phyloP scores from a whole-genome alignment of 2,113 vertebrate species.

The Melozone crissalis region DNA sequence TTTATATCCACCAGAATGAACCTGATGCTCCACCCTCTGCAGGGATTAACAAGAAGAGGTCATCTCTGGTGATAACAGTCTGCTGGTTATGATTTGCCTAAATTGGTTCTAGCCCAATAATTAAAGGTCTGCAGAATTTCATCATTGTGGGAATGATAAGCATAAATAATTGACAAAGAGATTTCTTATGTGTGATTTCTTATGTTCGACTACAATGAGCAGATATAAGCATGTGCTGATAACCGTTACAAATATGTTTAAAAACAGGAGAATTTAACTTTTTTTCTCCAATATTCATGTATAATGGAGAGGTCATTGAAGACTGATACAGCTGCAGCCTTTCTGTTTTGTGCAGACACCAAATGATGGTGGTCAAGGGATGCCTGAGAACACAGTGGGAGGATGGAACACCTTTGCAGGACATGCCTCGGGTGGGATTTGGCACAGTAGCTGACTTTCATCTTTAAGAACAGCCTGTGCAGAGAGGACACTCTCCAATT shows the following conservation, averaged over 20 bases:
- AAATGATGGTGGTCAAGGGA: not conserved
- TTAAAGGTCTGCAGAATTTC: not conserved
- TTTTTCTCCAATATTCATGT: not conserved
- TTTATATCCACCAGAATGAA: not conserved
- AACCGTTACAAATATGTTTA: not conserved
- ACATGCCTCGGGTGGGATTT: not conserved
- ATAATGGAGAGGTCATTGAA: not conserved
- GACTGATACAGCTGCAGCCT: not conserved
- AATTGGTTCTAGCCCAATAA: not conserved
- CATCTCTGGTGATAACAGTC: not conserved
- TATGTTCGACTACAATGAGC: not conserved
- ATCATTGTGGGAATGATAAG: not conserved
- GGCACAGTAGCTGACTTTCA: not conserved
- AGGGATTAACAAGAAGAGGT: not conserved
- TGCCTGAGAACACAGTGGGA: not conserved
- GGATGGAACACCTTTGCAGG: not conserved
- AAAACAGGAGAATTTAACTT: not conserved
- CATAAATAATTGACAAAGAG: not conserved
- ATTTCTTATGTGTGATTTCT: not conserved
- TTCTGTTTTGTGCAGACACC: not conserved
- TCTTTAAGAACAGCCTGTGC: not conserved
- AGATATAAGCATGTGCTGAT: not conserved
- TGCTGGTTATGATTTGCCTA: not conserved
- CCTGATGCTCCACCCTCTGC: not conserved
- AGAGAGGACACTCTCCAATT: not conserved